These are phyloP conservation scores for Galeopsomyia nigrocyanea DNA, from an alignment of 2,888 invertebrate species.

Conservation along the genomic window DNA sequence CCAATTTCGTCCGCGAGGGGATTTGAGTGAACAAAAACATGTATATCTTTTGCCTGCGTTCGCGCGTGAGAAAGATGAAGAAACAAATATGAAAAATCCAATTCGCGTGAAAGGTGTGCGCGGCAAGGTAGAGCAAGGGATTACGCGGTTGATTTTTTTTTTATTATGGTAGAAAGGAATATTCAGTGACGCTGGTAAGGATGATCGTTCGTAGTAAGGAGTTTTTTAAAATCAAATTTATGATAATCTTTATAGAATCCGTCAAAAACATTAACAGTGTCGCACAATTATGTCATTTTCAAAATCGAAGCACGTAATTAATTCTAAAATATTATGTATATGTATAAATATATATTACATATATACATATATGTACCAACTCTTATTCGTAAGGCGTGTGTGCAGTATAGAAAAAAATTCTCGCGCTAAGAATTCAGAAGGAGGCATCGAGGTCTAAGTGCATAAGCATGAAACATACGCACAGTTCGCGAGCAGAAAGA, in stretches of 20 bases:
- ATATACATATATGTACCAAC: no score
- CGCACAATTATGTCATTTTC: no score
- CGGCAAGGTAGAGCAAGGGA: neutral
- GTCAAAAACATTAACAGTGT: no score
- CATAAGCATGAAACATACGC: conserved; percentile 6
- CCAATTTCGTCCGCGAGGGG: conserved; percentile 52
- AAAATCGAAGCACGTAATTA: no score
- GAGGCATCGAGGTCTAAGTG: conserved; percentile 1
- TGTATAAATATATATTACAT: no score
- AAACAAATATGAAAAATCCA: conserved; percentile 37
- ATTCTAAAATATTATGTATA: no score
- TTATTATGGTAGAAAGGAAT: neutral
- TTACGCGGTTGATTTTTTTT: conserved; percentile 15
- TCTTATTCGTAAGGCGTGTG: no score
- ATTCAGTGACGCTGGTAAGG: neutral
- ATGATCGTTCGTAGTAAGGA: no score
- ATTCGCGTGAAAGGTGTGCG: conserved; percentile 5
- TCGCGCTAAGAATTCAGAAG: no score
- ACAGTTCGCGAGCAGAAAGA: conserved; percentile 1
- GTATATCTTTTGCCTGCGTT: neutral
- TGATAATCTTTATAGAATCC: no score
- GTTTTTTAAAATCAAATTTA: no score
- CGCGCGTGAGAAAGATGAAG: conserved; percentile 22
- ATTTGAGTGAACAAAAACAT: conserved; percentile 21
- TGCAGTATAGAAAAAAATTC: no score